Evolutionary conservation across 2,797 vertebrate genomes (phyloP).

Genomic region (Sylvia borin): DNA sequence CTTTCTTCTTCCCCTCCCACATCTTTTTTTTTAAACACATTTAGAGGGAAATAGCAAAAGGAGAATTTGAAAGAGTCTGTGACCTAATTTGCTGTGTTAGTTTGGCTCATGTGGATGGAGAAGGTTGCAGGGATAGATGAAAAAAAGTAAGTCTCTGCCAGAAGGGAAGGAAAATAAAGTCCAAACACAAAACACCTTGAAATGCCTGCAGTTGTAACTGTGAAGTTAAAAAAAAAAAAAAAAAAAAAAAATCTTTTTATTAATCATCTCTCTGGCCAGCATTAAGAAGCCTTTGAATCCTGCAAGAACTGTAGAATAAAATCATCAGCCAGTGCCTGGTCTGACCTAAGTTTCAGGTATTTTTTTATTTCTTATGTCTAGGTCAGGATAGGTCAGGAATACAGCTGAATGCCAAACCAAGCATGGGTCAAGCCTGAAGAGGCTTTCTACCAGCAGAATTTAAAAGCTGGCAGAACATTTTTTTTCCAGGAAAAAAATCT

Average conservation of each 20-base stretch:
- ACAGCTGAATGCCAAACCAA: not conserved
- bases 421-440: not conserved
- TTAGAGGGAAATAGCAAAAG: not conserved
- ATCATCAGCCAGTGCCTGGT: not conserved
- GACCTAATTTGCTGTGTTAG: not conserved
- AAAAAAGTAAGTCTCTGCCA: not conserved
- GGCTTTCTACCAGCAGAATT: not conserved
- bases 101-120: not conserved
- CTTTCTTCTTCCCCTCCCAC: not conserved
- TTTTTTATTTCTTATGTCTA: not conserved
- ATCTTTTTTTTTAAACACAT: not conserved
- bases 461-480: not conserved
- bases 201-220: not conserved
- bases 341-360: not conserved
- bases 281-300: not conserved
- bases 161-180: not conserved
- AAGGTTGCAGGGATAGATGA: not conserved
- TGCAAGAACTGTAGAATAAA: not conserved
- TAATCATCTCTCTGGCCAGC: not conserved
- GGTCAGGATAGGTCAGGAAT: not conserved
- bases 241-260: not conserved
- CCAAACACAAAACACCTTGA: not conserved
- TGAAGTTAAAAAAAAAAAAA: not conserved
- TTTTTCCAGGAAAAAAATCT: not conserved
- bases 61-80: not conserved